Evolutionary conservation across 1,140 invertebrate genomes (phyloP).

Genomic region (Eufriesea mexicana): DNA sequence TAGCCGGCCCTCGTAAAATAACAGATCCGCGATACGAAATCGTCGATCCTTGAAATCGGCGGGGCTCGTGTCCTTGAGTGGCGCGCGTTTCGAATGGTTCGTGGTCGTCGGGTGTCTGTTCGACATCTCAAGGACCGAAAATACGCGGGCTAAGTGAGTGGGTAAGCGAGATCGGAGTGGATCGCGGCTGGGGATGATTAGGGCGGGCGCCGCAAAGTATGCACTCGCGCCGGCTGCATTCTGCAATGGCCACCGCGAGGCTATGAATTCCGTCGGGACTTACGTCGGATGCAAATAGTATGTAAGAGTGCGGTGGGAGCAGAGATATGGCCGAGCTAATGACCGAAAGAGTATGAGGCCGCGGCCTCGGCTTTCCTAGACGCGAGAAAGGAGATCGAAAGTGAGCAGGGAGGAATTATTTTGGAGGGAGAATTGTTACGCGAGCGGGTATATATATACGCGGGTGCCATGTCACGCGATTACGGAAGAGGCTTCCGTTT

Average conservation of each 20-base stretch:
- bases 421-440: constrained; percentile 21
- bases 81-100: neutral
- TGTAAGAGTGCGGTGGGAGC: constrained; percentile 61
- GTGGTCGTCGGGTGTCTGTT: neutral
- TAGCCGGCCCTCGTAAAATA: neutral
- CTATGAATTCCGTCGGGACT: constrained; percentile 67
- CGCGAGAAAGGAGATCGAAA: constrained; percentile 63
- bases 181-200: constrained; percentile 61
- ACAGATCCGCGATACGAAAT: neutral
- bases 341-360: constrained; percentile 69
- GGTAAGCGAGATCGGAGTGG: constrained; percentile 47
- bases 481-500: neutral
- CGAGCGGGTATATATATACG: constrained; percentile 5
- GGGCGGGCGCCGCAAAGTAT: constrained; percentile 64
- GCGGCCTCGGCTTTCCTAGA: constrained; percentile 65
- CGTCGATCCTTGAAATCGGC: neutral
- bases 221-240: constrained; percentile 62
- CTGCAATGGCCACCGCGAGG: constrained; percentile 51
- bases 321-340: constrained; percentile 63
- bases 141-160: constrained; percentile 55
- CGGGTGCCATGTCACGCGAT: neutral
- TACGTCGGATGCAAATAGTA: constrained; percentile 70
- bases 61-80: neutral
- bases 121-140: constrained; percentile 33
- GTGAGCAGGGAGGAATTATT: constrained; percentile 37